phyloP scores from a whole-genome alignment of 2,113 vertebrate genomes.

The Strix uralensis region DNA sequence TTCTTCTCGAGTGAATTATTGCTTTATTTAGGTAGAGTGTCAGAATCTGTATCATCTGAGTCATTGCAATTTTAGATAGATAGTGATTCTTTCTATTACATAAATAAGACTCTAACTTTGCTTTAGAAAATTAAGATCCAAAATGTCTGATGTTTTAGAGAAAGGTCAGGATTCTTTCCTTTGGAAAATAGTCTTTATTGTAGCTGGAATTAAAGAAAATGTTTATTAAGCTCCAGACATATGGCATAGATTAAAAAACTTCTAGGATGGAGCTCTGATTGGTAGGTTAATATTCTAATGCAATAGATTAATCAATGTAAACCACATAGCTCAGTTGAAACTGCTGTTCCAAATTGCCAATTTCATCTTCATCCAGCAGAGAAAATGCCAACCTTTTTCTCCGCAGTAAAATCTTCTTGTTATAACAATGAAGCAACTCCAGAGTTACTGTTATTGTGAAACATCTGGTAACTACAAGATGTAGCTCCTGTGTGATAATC shows the following conservation, averaged over 20 bases:
- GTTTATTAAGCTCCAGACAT: conserved; percentile 58
- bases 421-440: conserved; percentile 68
- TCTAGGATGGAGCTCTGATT: conserved; percentile 15
- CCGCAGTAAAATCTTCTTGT: conserved; percentile 70
- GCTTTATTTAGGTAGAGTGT: not conserved
- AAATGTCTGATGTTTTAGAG: not conserved
- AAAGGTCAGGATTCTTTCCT: conserved; percentile 4
- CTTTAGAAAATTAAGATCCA: not conserved
- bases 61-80: not conserved
- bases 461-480: conserved; percentile 79
- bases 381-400: conserved; percentile 71
- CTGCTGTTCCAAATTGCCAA: conserved; percentile 66
- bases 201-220: conserved; percentile 50
- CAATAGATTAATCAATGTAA: conserved; percentile 74
- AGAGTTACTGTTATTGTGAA: conserved; percentile 70
- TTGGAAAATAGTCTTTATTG: conserved; percentile 1
- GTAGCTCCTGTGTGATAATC: conserved; percentile 72
- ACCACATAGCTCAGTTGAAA: conserved; percentile 69
- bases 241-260: conserved; percentile 55
- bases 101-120: not conserved
- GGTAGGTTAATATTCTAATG: conserved; percentile 69
- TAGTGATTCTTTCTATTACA: not conserved
- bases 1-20: not conserved
- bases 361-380: conserved; percentile 77
- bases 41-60: not conserved